phyloP scores from a whole-genome alignment of 2,113 vertebrate species.

The Cygnus buccinator region DNA sequence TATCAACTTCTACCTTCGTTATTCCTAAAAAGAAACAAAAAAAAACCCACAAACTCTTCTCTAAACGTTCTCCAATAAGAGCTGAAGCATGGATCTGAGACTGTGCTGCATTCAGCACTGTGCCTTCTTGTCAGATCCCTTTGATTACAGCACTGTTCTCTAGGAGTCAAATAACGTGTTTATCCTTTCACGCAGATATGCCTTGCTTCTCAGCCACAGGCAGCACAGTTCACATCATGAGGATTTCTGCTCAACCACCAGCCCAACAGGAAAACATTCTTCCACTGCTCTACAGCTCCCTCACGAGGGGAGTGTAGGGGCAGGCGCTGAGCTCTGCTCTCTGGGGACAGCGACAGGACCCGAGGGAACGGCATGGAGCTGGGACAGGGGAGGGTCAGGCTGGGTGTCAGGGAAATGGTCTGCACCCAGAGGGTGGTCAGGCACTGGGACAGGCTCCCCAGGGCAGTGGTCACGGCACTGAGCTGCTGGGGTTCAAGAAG shows the following conservation, averaged over 20 bases:
- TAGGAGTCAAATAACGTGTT: background rate
- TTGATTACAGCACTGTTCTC: background rate
- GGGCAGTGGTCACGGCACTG: too few species aligned
- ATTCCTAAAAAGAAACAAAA: background rate
- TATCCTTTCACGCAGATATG: background rate
- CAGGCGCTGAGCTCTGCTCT: too few species aligned
- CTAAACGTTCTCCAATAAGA: fast-evolving
- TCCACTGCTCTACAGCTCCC: too few species aligned
- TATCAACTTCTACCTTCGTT: background rate
- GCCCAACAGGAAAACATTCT: background rate
- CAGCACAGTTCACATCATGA: background rate
- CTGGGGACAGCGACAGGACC: too few species aligned
- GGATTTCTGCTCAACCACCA: background rate
- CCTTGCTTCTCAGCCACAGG: background rate
- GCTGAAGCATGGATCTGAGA: background rate
- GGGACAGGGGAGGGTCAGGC: too few species aligned
- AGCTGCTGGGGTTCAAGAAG: too few species aligned
- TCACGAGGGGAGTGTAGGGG: too few species aligned
- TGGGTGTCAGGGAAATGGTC: too few species aligned
- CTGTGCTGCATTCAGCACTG: background rate
- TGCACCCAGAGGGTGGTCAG: too few species aligned
- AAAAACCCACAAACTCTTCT: background rate
- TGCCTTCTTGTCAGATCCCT: background rate
- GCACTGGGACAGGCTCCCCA: too few species aligned
- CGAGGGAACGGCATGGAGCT: too few species aligned